Percentiles rank a stretch among this genome's conserved stretches.
These are phyloP conservation scores for Crenuchus spilurus DNA, from an alignment of 2,797 vertebrate genomes.

Conservation along the genomic window DNA sequence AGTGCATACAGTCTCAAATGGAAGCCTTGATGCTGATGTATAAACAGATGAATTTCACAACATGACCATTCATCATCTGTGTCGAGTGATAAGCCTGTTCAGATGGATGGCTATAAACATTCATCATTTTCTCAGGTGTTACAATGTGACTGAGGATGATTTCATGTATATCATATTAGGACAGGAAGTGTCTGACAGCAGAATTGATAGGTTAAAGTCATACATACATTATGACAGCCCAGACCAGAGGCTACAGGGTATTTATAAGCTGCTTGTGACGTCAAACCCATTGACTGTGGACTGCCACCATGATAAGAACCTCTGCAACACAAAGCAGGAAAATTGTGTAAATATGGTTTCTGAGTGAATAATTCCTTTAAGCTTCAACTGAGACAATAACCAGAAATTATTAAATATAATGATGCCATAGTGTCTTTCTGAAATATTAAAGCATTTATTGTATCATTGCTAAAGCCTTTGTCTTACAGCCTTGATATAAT, in stretches of 20 bases:
- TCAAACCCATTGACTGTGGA: slow-evolving; percentile 81
- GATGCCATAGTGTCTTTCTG: too few relatives aligned
- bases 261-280: slow-evolving; percentile 82
- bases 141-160: too few relatives aligned
- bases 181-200: slow-evolving; percentile 14
- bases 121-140: neutral
- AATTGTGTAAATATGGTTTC: neutral
- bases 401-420: too few relatives aligned
- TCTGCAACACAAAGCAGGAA: slow-evolving; percentile 70
- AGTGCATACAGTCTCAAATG: too few relatives aligned
- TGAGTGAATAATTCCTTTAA: too few relatives aligned
- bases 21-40: too few relatives aligned
- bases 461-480: too few relatives aligned
- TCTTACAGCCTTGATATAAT: too few relatives aligned
- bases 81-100: neutral
- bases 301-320: slow-evolving; percentile 91
- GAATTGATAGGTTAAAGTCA: neutral
- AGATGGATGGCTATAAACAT: too few relatives aligned
- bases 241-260: slow-evolving; percentile 76
- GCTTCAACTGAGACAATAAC: too few relatives aligned
- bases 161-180: slow-evolving; percentile 6
- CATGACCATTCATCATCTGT: neutral
- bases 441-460: too few relatives aligned
- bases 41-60: too few relatives aligned
- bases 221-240: slow-evolving; percentile 86